These are phyloP conservation scores for Eledone cirrhosa DNA, from an alignment of 2,888 invertebrate genomes.

Conservation along the genomic window DNA sequence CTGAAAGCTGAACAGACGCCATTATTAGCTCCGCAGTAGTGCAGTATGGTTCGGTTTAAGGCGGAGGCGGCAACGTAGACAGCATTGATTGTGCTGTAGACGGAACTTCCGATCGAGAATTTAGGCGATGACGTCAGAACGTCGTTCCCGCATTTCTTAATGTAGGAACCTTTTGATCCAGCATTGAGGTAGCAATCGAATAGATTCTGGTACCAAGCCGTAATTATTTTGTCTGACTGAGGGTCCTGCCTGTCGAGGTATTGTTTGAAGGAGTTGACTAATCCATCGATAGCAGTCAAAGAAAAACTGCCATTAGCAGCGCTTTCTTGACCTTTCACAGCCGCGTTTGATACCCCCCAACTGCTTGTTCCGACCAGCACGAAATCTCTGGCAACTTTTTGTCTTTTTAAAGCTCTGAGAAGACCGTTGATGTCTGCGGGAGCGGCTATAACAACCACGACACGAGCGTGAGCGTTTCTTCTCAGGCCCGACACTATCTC, in stretches of 20 bases:
- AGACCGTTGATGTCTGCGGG: constrained; percentile 36
- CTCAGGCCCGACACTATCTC: constrained; percentile 41
- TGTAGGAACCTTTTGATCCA: constrained; percentile 40
- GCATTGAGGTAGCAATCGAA: constrained; percentile 54
- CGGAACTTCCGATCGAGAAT: constrained; percentile 38
- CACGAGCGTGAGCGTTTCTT: constrained; percentile 43
- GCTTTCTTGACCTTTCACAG: constrained; percentile 40
- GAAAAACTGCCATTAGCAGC: constrained; percentile 49
- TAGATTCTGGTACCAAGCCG: constrained; percentile 53
- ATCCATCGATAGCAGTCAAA: constrained; percentile 38
- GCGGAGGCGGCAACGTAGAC: constrained; percentile 62
- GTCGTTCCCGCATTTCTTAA: constrained; percentile 29
- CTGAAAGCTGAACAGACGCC: constrained; percentile 46
- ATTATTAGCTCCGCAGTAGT: constrained; percentile 47
- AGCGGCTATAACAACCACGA: constrained; percentile 46
- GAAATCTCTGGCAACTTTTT: constrained; percentile 40
- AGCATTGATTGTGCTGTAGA: constrained; percentile 50
- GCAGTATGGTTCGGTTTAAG: constrained; percentile 56
- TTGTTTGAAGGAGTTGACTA: constrained; percentile 38
- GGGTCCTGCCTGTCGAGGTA: constrained; percentile 42
- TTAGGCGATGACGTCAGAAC: constrained; percentile 35
- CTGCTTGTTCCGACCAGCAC: constrained; percentile 48
- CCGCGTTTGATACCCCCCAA: constrained; percentile 41
- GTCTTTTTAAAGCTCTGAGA: constrained; percentile 39
- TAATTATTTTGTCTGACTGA: constrained; percentile 40